Percentiles rank a stretch among this genome's conserved stretches.
These are phyloP conservation scores for Monarcha castaneiventris DNA, from an alignment of 2,113 vertebrate species.

Conservation along the genomic window DNA sequence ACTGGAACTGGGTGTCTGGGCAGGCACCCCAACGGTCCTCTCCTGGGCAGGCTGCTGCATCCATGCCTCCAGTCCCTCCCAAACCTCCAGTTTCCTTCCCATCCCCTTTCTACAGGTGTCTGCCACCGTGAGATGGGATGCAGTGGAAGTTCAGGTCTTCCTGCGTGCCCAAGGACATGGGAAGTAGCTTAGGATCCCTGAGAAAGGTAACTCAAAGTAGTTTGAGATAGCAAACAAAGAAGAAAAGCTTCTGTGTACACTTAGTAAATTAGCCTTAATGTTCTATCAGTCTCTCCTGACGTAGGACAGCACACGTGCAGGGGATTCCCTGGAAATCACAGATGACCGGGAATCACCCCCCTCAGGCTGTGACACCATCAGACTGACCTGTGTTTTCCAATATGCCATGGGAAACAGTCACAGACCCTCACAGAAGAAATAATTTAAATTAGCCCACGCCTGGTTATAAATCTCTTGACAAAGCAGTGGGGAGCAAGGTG, in stretches of 20 bases:
- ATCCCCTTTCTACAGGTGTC: neutral
- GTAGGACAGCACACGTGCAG: neutral
- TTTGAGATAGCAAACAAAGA: neutral
- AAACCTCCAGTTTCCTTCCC: neutral
- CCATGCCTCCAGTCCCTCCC: neutral
- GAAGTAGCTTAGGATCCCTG: neutral
- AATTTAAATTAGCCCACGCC: neutral
- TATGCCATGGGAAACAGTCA: neutral
- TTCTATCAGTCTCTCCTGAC: neutral
- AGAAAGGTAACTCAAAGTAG: neutral
- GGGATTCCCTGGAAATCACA: neutral
- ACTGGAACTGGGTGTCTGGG: neutral
- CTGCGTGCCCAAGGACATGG: neutral
- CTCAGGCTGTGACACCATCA: neutral
- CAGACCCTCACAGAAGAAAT: neutral
- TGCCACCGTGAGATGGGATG: neutral
- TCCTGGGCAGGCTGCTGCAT: neutral
- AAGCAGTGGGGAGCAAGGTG: slow-evolving; percentile 37
- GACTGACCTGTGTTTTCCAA: neutral
- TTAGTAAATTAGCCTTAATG: neutral
- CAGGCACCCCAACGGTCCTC: neutral
- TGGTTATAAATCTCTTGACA: slow-evolving; percentile 50
- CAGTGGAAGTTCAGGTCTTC: neutral
- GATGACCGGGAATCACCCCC: neutral
- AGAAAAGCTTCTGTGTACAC: neutral